Percentiles rank a stretch among this genome's conserved stretches.
These are phyloP conservation scores for Camelus bactrianus DNA, from an alignment of 2,113 vertebrate genomes.

Conservation along the genomic window DNA sequence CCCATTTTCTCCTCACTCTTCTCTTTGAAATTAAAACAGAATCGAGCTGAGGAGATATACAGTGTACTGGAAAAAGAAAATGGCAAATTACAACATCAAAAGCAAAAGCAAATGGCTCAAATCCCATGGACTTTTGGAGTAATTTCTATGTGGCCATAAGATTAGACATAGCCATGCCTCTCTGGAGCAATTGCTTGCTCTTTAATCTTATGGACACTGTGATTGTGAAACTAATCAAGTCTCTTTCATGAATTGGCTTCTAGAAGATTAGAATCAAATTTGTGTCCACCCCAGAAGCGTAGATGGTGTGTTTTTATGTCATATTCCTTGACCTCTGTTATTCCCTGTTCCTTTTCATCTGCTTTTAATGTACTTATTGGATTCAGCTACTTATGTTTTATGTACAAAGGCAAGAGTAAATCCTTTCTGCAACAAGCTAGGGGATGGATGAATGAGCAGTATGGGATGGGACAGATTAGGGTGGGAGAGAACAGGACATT, in stretches of 20 bases:
- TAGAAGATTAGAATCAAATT: constrained; percentile 58
- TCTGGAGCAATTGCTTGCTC: constrained; percentile 8
- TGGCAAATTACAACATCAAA: neutral
- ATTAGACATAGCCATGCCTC: neutral
- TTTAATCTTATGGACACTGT: constrained; percentile 26
- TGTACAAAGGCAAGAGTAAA: neutral
- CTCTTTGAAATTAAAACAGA: constrained; percentile 14
- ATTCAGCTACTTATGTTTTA: neutral
- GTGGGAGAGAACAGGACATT: neutral
- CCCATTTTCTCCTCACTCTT: neutral
- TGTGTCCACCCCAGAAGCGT: neutral
- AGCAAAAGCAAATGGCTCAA: constrained; percentile 19
- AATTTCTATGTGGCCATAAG: neutral
- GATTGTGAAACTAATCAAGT: neutral
- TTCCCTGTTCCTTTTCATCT: neutral
- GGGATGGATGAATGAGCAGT: neutral
- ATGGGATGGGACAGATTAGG: neutral
- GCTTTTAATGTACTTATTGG: neutral
- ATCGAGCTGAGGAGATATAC: neutral
- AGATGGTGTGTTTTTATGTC: neutral
- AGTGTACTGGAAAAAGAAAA: constrained; percentile 22
- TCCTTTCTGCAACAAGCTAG: neutral
- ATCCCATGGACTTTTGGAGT: neutral
- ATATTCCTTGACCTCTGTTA: neutral
- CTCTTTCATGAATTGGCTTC: constrained; percentile 40